These are phyloP conservation scores for Microvelia longipes DNA, from an alignment of 1,140 invertebrate genomes.

Conservation along the genomic window DNA sequence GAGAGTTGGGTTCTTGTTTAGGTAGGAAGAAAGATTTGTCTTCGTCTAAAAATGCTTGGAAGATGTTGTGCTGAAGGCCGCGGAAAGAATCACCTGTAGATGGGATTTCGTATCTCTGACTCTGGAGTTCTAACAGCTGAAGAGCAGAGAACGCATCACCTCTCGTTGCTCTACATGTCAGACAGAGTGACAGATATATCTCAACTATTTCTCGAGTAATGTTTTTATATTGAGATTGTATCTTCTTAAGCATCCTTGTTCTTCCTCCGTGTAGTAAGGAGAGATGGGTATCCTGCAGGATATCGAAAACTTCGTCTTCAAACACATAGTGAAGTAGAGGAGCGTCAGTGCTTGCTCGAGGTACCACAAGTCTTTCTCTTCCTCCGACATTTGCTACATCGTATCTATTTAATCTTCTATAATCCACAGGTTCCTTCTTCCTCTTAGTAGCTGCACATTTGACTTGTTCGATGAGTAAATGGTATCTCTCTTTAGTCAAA, in stretches of 20 bases:
- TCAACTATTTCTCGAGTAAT: background rate
- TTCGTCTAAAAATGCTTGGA: background rate
- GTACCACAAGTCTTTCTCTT: background rate
- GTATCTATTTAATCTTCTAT: background rate
- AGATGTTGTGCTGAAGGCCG: background rate
- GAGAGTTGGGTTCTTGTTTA: background rate
- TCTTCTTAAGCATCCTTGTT: background rate
- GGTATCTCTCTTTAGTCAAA: background rate
- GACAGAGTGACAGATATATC: background rate
- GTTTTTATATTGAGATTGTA: background rate
- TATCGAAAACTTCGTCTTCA: background rate
- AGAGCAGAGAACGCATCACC: background rate
- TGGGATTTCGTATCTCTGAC: background rate
- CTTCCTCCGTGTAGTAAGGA: background rate
- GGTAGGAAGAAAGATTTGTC: background rate
- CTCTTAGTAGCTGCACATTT: background rate
- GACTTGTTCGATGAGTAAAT: background rate
- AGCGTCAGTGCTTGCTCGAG: background rate
- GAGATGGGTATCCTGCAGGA: background rate
- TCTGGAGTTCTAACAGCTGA: background rate
- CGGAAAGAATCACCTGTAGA: background rate
- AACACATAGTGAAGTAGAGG: background rate
- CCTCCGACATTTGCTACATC: background rate
- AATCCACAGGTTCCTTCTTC: background rate
- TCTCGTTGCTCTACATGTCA: background rate